Evolutionary conservation across 2,888 invertebrate genomes (phyloP).

Genomic region (Subacronicta megacephala): DNA sequence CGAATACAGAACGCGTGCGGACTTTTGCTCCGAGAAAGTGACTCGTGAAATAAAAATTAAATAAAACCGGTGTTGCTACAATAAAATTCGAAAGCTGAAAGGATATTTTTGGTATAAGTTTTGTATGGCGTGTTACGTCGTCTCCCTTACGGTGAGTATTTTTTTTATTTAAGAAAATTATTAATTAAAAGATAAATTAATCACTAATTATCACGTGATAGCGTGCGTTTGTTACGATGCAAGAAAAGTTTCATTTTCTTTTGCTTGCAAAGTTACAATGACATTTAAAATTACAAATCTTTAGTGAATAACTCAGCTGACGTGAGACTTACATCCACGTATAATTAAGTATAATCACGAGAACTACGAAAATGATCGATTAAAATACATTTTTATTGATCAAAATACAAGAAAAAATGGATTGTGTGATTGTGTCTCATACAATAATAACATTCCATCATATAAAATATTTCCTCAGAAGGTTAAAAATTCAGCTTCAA

Average conservation of each 20-base stretch:
- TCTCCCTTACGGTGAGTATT: constrained; percentile 77
- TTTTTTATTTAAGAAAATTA: background rate
- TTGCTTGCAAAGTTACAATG: constrained; percentile 54
- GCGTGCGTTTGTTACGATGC: constrained; percentile 61
- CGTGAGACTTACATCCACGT: constrained; percentile 58
- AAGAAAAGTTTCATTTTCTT: constrained; percentile 66
- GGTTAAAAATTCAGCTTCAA: no score
- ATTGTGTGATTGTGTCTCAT: no score
- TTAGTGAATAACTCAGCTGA: constrained; percentile 50
- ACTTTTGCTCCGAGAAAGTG: constrained; percentile 70
- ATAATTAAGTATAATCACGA: constrained; percentile 54
- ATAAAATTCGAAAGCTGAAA: constrained; percentile 66
- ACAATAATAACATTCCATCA: no score
- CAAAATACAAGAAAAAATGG: background rate
- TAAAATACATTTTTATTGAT: background rate
- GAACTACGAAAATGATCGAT: constrained; percentile 18
- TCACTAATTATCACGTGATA: constrained; percentile 46
- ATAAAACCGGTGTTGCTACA: constrained; percentile 69
- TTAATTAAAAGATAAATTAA: constrained; percentile 31
- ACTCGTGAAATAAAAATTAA: constrained; percentile 65
- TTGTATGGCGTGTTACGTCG: constrained; percentile 63
- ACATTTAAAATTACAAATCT: constrained; percentile 66
- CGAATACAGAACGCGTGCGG: constrained; percentile 59
- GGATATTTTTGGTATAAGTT: constrained; percentile 71
- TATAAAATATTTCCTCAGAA: no score